These are phyloP conservation scores for Apantesis nais DNA, from an alignment of 2,888 invertebrate genomes.

Conservation along the genomic window DNA sequence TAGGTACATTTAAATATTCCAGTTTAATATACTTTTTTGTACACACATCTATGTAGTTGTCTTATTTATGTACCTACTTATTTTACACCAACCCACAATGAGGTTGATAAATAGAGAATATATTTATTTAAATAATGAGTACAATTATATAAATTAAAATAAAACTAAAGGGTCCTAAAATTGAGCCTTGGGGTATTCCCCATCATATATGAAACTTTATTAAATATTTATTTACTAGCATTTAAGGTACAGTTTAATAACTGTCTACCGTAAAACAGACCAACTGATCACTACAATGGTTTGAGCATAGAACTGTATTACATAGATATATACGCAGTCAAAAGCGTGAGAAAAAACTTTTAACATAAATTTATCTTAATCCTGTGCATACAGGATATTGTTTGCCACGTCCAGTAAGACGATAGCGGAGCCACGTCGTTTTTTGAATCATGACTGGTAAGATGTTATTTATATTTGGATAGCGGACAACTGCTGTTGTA, in stretches of 20 bases:
- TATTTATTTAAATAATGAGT: not conserved
- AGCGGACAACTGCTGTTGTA: not conserved
- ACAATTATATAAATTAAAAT: not conserved
- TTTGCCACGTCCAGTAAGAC: not conserved
- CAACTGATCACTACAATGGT: not conserved
- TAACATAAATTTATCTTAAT: not conserved
- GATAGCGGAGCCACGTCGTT: not conserved
- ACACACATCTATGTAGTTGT: not conserved
- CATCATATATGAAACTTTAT: not conserved
- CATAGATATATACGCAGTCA: not conserved
- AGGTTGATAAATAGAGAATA: too few species aligned
- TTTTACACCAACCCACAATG: too few species aligned
- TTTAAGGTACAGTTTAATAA: not conserved
- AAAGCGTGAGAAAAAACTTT: not conserved
- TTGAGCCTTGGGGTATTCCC: not conserved
- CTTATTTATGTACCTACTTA: too few species aligned
- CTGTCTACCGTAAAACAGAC: not conserved
- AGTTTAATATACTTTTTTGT: not conserved
- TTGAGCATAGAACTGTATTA: not conserved
- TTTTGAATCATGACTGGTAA: not conserved
- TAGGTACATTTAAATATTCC: too few species aligned
- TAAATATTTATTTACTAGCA: not conserved
- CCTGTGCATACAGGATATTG: constrained; percentile 3
- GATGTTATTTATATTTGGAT: not conserved
- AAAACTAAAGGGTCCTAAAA: not conserved